These are phyloP conservation scores for Lepus oiostolus DNA, from an alignment of 2,797 vertebrate genomes.

Conservation along the genomic window DNA sequence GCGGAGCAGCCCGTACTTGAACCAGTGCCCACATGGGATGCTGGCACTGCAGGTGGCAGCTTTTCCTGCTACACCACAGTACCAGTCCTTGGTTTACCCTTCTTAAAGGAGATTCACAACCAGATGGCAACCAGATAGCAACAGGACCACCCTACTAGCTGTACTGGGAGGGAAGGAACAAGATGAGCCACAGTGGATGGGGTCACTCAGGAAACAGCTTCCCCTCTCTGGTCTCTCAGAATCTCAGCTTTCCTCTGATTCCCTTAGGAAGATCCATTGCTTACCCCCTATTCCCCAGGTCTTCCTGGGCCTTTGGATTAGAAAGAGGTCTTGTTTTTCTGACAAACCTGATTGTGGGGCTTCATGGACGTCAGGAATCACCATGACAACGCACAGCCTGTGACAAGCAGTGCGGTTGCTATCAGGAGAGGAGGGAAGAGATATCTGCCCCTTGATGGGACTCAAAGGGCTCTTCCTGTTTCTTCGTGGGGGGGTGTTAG, in stretches of 20 bases:
- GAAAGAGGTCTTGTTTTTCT: neutral
- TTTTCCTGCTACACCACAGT: no score
- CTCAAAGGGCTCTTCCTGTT: neutral
- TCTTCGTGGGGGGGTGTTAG: neutral
- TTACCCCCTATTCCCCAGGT: no score
- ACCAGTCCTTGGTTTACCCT: no score
- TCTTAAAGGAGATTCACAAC: constrained; percentile 24
- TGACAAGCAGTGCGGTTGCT: neutral
- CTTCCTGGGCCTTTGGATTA: neutral
- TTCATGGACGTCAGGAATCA: neutral
- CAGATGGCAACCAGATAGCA: neutral
- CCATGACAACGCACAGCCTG: constrained; percentile 63
- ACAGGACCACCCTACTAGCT: neutral
- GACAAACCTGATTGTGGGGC: neutral
- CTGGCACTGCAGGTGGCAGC: no score
- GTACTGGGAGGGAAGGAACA: neutral
- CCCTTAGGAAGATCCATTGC: neutral
- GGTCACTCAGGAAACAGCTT: neutral
- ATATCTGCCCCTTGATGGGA: neutral
- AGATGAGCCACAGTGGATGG: neutral
- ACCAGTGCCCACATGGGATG: no score
- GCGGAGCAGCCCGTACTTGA: no score
- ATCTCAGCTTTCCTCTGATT: neutral
- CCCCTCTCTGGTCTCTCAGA: neutral
- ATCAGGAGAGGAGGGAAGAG: neutral